These are phyloP conservation scores for Sternarchorhynchus goeldii DNA, from an alignment of 2,797 vertebrate species.

Conservation along the genomic window DNA sequence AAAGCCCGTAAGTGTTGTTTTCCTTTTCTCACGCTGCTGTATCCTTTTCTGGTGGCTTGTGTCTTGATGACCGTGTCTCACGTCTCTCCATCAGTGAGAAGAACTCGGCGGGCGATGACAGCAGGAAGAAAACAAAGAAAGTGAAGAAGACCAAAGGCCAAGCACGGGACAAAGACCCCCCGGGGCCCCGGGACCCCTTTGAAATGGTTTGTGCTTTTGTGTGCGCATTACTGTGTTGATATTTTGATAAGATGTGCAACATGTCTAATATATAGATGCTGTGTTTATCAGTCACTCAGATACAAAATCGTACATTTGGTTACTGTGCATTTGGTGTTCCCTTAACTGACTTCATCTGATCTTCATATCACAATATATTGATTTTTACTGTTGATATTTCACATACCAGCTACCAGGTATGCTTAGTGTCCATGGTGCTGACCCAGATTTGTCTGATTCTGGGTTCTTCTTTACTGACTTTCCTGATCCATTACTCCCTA, in stretches of 20 bases:
- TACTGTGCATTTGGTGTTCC: no score
- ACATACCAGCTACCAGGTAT: not conserved
- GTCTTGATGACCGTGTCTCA: not conserved
- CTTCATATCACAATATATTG: no score
- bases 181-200: constrained; percentile 55
- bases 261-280: not conserved
- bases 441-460: no score
- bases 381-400: not conserved
- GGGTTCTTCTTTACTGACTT: no score
- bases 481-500: constrained; percentile 9
- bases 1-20: constrained; percentile 39
- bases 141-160: constrained; percentile 37
- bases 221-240: not conserved
- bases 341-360: no score
- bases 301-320: no score
- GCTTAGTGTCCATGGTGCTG: not conserved
- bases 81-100: constrained; percentile 16
- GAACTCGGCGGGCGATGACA: constrained; percentile 2
- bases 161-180: constrained; percentile 33
- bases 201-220: constrained; percentile 52
- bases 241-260: not conserved
- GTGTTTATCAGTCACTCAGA: no score
- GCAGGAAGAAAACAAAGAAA: constrained; percentile 36
- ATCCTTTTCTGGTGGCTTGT: not conserved
- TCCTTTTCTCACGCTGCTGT: not conserved